Evolutionary conservation across 2,888 invertebrate species (phyloP), one percentile per base, ranked within the genome.

Genomic region (Fissipunctia ypsillon): DNA sequence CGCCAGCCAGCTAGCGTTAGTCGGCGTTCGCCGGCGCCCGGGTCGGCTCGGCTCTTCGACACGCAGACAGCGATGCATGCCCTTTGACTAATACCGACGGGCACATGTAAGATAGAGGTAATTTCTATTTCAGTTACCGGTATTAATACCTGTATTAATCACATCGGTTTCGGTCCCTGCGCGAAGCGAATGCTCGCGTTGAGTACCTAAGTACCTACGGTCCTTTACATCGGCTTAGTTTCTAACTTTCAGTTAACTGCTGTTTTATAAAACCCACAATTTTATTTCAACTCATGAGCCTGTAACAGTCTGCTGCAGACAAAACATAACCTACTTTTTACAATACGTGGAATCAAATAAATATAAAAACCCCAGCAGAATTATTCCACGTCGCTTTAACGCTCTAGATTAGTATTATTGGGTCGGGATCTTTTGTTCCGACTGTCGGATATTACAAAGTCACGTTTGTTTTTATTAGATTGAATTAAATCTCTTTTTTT

Each of bases 351-450:
- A 60, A 45, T 63, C 19, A 35, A 41, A 63, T 56, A 64, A 48
- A 50, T 28, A 64, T 41, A 38, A 38, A 50, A 64, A 12, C 16
- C 4, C 10, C 16, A 28, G 9, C 12, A 4, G 28, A 64, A 16
- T 25, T 35, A 48, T 25, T 19, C 19, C 25, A 61, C 25, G 45
- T 35, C 22, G 35, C 25, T 25, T 56, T 57, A 9, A 28, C 28
- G 28, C 66, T 66, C 16, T 41, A 31, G n/a, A 65, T 50, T n/a
- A 52, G n/a, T 52, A 66, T 19, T 31, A 66, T 31, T 43, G 5
- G 31, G 50, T n/a, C n/a, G n/a, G 25, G n/a, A 41, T n/a, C n/a
- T 66, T 41, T 66, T 66, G 69, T 66, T 69, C n/a, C n/a, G 7
- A 43, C 16, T 19, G 31, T 43, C 31, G 19, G 52, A 66, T 66